phyloP scores from a whole-genome alignment of 2,113 vertebrate species.

The Podilymbus podiceps region DNA sequence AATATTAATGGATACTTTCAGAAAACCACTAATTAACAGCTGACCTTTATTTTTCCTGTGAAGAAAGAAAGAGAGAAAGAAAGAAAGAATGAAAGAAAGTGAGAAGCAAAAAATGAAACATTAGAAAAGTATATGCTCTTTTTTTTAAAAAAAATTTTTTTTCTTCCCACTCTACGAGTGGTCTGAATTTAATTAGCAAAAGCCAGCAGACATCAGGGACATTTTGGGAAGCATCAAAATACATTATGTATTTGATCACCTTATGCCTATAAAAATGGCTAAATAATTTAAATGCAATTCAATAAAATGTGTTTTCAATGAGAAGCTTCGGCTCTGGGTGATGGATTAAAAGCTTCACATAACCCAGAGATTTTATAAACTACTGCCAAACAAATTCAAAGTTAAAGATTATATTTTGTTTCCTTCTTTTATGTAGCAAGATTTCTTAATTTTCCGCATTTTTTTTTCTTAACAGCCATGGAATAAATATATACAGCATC shows the following conservation, averaged over 20 bases:
- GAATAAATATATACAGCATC: constrained; percentile 48
- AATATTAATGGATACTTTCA: constrained; percentile 76
- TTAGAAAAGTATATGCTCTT: neutral
- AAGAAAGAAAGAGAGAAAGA: neutral
- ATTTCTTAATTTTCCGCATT: constrained; percentile 29
- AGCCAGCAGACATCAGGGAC: constrained; percentile 22
- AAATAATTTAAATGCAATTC: constrained; percentile 75
- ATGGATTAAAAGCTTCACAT: constrained; percentile 70
- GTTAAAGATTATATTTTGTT: constrained; percentile 57
- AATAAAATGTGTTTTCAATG: constrained; percentile 68
- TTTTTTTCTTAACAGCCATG: neutral
- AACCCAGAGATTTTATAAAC: constrained; percentile 57
- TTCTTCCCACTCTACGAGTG: neutral
- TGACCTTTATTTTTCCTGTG: constrained; percentile 72
- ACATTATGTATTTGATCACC: constrained; percentile 69
- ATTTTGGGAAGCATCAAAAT: constrained; percentile 46
- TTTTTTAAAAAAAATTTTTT: too few relatives aligned
- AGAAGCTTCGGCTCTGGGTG: constrained; percentile 31
- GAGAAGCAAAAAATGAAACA: neutral
- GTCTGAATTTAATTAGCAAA: constrained; percentile 68
- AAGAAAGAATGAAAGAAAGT: neutral
- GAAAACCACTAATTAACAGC: constrained; percentile 73
- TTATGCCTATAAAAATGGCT: constrained; percentile 66
- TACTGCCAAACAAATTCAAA: constrained; percentile 46
- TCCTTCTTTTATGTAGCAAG: constrained; percentile 41